Evolutionary conservation across 2,113 vertebrate species (phyloP).

Genomic region (Porphyrio hochstetteri): DNA sequence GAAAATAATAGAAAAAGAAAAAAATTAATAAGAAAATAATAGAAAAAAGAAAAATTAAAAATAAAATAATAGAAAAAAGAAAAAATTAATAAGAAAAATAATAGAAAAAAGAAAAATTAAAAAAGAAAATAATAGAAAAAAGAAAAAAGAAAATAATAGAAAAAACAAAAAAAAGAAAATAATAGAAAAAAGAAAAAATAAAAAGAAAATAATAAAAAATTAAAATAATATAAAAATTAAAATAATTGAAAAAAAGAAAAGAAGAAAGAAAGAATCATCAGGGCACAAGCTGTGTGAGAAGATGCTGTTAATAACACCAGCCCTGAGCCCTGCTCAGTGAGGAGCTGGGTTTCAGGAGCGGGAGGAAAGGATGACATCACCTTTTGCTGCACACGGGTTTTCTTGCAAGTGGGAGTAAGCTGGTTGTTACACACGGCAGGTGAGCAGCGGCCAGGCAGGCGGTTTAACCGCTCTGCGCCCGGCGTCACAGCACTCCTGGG

Average conservation of each 20-base stretch:
- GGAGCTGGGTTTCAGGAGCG: conserved; percentile 1
- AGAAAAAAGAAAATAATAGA: too few relatives aligned
- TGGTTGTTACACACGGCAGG: not conserved
- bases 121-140: too few relatives aligned
- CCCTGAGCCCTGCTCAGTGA: not conserved
- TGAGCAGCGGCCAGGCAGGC: not conserved
- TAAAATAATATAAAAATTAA: too few relatives aligned
- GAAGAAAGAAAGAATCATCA: not conserved
- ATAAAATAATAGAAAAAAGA: too few relatives aligned
- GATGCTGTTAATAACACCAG: not conserved
- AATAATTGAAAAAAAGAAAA: too few relatives aligned
- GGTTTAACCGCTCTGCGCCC: not conserved
- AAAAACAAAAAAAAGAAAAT: too few relatives aligned
- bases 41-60: too few relatives aligned
- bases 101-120: too few relatives aligned
- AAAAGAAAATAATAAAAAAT: not conserved
- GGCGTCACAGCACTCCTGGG: not conserved
- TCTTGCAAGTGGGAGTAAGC: not conserved
- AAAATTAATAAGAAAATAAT: too few relatives aligned
- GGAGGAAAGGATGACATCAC: conserved; percentile 58
- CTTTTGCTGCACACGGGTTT: conserved; percentile 39
- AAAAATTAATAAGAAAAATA: too few relatives aligned
- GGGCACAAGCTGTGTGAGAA: not conserved
- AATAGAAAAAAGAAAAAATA: too few relatives aligned
- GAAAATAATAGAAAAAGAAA: too few relatives aligned